Evolutionary conservation across 1,140 invertebrate genomes (phyloP).

Genomic region (Aporrectodea caliginosa): DNA sequence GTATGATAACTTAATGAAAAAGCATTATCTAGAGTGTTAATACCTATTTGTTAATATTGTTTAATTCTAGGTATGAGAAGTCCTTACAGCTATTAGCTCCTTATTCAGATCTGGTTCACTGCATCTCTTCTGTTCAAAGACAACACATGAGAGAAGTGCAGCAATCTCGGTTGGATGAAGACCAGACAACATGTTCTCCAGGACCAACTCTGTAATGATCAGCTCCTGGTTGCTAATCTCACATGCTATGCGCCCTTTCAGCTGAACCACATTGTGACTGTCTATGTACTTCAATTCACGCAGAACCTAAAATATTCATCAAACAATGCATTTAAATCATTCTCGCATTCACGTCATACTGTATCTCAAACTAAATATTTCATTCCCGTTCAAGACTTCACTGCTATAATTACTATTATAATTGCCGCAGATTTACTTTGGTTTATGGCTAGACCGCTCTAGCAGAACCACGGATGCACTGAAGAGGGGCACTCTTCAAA

Average conservation of each 20-base stretch:
- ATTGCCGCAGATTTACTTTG: too few relatives aligned
- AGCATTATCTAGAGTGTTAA: too few relatives aligned
- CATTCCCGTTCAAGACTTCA: too few relatives aligned
- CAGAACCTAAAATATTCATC: constrained; percentile 69
- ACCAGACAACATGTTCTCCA: constrained; percentile 83
- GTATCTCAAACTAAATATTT: neutral
- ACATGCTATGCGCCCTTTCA: constrained; percentile 91
- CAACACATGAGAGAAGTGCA: constrained; percentile 81
- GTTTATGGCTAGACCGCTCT: too few relatives aligned
- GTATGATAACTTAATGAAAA: too few relatives aligned
- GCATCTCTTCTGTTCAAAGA: constrained; percentile 79
- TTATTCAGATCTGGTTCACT: constrained; percentile 47
- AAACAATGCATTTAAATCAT: neutral
- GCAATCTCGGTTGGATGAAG: constrained; percentile 85
- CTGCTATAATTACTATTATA: too few relatives aligned
- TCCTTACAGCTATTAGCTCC: constrained; percentile 40
- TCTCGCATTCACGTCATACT: neutral
- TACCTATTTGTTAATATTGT: too few relatives aligned
- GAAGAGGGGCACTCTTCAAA: too few relatives aligned
- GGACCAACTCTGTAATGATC: constrained; percentile 91
- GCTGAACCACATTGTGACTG: constrained; percentile 66
- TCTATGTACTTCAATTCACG: constrained; percentile 68
- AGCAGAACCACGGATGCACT: too few relatives aligned
- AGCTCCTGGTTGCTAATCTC: constrained; percentile 90
- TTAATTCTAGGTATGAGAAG: too few relatives aligned